phyloP scores from a whole-genome alignment of 2,888 invertebrate species.

The Apotomis turbidana region DNA sequence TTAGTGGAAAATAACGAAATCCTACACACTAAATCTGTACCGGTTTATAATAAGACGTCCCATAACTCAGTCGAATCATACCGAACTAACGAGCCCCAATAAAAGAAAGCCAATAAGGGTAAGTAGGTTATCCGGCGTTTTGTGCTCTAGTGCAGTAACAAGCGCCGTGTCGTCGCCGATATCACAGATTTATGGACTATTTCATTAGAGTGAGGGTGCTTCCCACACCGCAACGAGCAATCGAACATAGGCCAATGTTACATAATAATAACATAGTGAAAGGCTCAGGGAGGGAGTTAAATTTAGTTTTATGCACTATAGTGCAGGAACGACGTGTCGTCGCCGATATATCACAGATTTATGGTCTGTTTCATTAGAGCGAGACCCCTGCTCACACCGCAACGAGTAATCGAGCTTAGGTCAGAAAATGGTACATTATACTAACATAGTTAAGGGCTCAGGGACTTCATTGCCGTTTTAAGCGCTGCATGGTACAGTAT shows the following conservation, averaged over 20 bases:
- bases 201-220: conserved; percentile 28
- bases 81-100: conserved; percentile 16
- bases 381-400: not conserved
- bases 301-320: conserved; percentile 2
- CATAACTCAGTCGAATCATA: conserved; percentile 11
- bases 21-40: not conserved
- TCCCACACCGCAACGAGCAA: conserved; percentile 3
- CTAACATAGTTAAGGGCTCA: too few species aligned
- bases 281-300: too few species aligned
- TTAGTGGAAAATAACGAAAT: not conserved
- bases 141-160: conserved; percentile 27
- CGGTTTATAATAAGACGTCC: conserved; percentile 12
- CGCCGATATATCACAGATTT: conserved; percentile 37
- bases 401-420: not conserved
- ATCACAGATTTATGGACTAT: conserved; percentile 36
- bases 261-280: too few species aligned
- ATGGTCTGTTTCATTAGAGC: conserved; percentile 35
- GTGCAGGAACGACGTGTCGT: conserved; percentile 20
- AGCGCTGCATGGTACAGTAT: too few species aligned
- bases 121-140: conserved; percentile 22
- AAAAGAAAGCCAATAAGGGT: conserved; percentile 34
- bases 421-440: too few species aligned
- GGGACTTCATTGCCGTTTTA: too few species aligned
- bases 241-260: not conserved
- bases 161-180: conserved; percentile 28